Evolutionary conservation across 2,113 vertebrate species (phyloP).

Genomic region (Neodontobutis hainanensis): DNA sequence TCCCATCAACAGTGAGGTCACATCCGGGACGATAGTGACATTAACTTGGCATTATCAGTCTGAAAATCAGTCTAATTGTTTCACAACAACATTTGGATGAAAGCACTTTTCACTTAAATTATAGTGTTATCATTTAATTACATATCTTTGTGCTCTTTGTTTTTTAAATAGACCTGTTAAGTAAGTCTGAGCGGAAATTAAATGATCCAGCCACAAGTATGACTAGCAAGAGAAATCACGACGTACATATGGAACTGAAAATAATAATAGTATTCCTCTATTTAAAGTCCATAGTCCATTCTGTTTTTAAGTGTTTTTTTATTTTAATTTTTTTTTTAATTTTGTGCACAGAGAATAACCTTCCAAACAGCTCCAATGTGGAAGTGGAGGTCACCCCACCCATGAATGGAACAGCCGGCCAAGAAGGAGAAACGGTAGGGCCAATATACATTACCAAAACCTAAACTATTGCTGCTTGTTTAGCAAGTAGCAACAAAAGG

Average conservation of each 20-base stretch:
- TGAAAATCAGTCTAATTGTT: slow-evolving; percentile 39
- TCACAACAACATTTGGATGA: slow-evolving; percentile 54
- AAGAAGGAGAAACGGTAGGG: slow-evolving; percentile 89
- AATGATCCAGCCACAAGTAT: slow-evolving; percentile 28
- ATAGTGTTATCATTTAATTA: slow-evolving; percentile 61
- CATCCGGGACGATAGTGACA: slow-evolving; percentile 13
- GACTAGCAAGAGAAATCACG: neutral
- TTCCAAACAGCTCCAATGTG: slow-evolving; percentile 89
- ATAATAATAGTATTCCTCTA: too few species aligned
- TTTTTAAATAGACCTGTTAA: slow-evolving; percentile 56
- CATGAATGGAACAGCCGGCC: slow-evolving; percentile 87
- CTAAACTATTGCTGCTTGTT: neutral
- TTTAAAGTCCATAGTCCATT: too few species aligned
- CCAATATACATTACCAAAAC: slow-evolving; percentile 61
- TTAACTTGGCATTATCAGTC: slow-evolving; percentile 28
- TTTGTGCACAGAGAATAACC: slow-evolving; percentile 85
- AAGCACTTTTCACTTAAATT: slow-evolving; percentile 60
- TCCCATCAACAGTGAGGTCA: slow-evolving; percentile 14
- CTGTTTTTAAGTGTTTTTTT: neutral
- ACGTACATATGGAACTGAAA: neutral
- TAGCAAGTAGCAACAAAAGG: slow-evolving; percentile 5
- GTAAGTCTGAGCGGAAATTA: slow-evolving; percentile 42
- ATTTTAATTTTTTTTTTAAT: slow-evolving; percentile 6
- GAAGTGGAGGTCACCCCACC: slow-evolving; percentile 94
- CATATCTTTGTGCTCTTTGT: slow-evolving; percentile 59